Percentiles rank a stretch among this genome's conserved stretches.
Evolutionary conservation across 1,140 invertebrate species (phyloP).

Genomic region (Cotesia glomerata): DNA sequence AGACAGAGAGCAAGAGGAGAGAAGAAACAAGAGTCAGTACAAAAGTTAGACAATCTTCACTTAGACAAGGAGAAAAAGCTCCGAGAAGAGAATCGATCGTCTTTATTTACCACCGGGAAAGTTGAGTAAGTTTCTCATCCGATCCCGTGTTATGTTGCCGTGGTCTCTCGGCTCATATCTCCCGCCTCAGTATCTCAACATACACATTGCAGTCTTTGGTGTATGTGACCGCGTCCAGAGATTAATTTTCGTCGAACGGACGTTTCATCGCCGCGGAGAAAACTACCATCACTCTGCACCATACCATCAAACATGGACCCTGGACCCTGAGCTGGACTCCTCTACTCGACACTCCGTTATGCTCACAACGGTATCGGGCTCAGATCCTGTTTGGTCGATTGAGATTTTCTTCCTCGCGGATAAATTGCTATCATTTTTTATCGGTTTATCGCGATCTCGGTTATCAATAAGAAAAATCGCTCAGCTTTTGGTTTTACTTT

Average conservation of each 20-base stretch:
- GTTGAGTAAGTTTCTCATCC: slow-evolving; percentile 20
- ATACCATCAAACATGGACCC: no score
- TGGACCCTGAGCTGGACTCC: neutral
- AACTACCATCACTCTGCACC: neutral
- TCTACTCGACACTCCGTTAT: neutral
- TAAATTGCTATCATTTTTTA: slow-evolving; percentile 8
- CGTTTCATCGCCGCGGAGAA: slow-evolving; percentile 4
- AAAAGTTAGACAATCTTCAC: no score
- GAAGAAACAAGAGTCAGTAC: neutral
- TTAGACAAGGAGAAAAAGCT: neutral
- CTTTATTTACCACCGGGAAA: neutral
- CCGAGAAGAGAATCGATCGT: slow-evolving; percentile 10
- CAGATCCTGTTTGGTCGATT: neutral
- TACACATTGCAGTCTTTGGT: no score
- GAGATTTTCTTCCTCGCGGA: neutral
- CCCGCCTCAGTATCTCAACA: neutral
- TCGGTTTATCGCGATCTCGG: neutral
- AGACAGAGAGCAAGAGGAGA: neutral
- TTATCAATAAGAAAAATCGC: neutral
- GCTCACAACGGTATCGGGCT: neutral
- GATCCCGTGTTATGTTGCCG: neutral
- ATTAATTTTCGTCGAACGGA: slow-evolving; percentile 14
- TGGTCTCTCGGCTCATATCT: slow-evolving; percentile 5
- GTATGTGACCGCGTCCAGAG: neutral
- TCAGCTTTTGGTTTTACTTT: no score